Evolutionary conservation across 2,797 vertebrate species (phyloP).

Genomic region (Darevskia mixta): DNA sequence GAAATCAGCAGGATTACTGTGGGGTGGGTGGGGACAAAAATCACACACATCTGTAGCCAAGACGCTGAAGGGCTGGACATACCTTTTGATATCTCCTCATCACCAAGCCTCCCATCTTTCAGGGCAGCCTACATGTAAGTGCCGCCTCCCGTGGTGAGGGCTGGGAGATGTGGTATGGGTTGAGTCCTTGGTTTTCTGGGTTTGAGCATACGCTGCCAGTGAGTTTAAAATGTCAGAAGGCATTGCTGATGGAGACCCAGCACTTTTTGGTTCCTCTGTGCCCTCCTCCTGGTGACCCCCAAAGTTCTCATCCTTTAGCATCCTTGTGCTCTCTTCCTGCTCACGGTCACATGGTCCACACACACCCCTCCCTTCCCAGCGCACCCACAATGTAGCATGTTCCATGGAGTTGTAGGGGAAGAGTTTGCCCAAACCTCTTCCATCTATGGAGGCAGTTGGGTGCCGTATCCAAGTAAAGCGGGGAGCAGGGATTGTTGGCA

Average conservation of each 20-base stretch:
- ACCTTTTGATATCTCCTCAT: background rate
- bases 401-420: background rate
- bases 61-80: background rate
- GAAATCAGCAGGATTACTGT: background rate
- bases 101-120: background rate
- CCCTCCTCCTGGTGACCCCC: background rate
- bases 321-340: slow-evolving; percentile 25
- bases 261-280: slow-evolving; percentile 5
- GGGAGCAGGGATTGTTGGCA: background rate
- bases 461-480: too few relatives aligned
- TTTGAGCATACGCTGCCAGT: background rate
- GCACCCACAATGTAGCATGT: background rate
- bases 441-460: background rate
- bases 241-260: background rate
- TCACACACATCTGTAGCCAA: background rate
- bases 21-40: background rate
- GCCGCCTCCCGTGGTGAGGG: background rate
- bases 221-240: too few relatives aligned
- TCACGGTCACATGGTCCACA: background rate
- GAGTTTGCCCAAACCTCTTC: background rate
- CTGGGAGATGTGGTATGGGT: background rate
- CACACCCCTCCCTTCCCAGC: background rate
- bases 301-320: background rate
- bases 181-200: too few relatives aligned
- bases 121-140: background rate